These are phyloP conservation scores for Macrophya alboannulata DNA, from an alignment of 2,888 invertebrate species.

Conservation along the genomic window DNA sequence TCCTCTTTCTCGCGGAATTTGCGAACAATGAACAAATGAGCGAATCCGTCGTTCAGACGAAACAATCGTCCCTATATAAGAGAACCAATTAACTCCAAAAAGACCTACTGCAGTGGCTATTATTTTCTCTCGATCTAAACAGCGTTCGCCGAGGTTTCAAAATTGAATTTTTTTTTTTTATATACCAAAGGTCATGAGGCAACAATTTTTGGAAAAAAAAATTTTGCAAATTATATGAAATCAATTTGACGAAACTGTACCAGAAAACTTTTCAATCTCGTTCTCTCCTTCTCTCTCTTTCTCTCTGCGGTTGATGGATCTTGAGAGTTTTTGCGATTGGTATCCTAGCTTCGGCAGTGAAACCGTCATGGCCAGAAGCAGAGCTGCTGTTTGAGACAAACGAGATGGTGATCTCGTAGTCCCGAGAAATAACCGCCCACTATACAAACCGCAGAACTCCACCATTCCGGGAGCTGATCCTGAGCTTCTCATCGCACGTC, in stretches of 20 bases:
- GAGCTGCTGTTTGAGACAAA: slow-evolving; percentile 60
- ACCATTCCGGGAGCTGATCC: slow-evolving; percentile 13
- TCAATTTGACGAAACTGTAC: slow-evolving; percentile 36
- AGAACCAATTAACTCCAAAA: slow-evolving; percentile 40
- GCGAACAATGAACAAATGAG: slow-evolving; percentile 42
- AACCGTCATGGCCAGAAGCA: slow-evolving; percentile 53
- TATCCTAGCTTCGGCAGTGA: slow-evolving; percentile 51
- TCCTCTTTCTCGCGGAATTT: slow-evolving; percentile 44
- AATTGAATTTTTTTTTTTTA: background rate
- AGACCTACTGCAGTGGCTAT: background rate
- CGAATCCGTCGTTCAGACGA: slow-evolving; percentile 37
- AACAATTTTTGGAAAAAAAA: background rate
- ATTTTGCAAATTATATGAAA: slow-evolving; percentile 43
- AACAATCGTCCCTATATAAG: slow-evolving; percentile 37
- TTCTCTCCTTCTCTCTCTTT: background rate
- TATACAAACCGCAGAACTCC: slow-evolving; percentile 34
- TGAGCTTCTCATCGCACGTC: slow-evolving; percentile 7
- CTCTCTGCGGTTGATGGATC: slow-evolving; percentile 46
- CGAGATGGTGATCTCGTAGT: slow-evolving; percentile 61
- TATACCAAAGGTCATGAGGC: background rate
- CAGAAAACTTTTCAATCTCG: background rate
- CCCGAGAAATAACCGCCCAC: slow-evolving; percentile 53
- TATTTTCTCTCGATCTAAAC: slow-evolving; percentile 5
- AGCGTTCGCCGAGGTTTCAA: background rate
- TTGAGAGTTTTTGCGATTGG: slow-evolving; percentile 46